A percentile compares a stretch with the other conserved stretches of the same genome.
Conservation (phyloP, 2,797 vertebrate genomes). For the Gobionotothen gibberifrons region DNA sequence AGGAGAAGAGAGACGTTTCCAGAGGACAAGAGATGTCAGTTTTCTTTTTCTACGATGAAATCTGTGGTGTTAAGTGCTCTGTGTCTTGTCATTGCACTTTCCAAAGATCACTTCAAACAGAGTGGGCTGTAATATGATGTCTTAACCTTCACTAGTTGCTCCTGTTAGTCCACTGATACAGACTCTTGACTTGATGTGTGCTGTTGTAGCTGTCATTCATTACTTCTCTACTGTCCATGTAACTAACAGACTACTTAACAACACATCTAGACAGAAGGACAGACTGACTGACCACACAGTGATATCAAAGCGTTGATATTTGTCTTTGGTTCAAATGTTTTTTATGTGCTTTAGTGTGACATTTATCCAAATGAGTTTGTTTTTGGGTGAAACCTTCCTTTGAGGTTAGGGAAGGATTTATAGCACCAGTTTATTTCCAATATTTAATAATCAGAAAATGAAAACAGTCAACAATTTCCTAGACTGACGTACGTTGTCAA, state of each 20-base stretch:
- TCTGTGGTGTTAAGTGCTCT: constrained; percentile 8
- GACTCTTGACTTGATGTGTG: neutral
- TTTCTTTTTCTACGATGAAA: neutral
- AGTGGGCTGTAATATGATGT: neutral
- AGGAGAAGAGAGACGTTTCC: neutral
- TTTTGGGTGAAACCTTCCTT: neutral
- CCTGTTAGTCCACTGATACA: constrained; percentile 1
- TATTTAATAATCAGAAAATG: neutral
- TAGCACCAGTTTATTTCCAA: neutral
- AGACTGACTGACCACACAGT: neutral
- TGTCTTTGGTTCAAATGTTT: no score
- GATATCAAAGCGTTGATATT: no score
- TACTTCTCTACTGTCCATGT: neutral
- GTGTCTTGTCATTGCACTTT: constrained; percentile 2
- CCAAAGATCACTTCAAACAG: neutral
- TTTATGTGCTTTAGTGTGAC: neutral
- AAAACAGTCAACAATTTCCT: neutral
- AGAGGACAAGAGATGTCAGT: constrained; percentile 1
- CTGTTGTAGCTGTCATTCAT: neutral
- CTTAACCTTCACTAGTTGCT: neutral
- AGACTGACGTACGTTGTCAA: neutral
- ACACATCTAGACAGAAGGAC: neutral
- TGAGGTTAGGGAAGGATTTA: neutral
- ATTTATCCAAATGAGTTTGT: neutral
- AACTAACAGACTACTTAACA: neutral